Evolutionary conservation across 2,113 vertebrate species (phyloP).

Genomic region (Alaudala cheleensis): DNA sequence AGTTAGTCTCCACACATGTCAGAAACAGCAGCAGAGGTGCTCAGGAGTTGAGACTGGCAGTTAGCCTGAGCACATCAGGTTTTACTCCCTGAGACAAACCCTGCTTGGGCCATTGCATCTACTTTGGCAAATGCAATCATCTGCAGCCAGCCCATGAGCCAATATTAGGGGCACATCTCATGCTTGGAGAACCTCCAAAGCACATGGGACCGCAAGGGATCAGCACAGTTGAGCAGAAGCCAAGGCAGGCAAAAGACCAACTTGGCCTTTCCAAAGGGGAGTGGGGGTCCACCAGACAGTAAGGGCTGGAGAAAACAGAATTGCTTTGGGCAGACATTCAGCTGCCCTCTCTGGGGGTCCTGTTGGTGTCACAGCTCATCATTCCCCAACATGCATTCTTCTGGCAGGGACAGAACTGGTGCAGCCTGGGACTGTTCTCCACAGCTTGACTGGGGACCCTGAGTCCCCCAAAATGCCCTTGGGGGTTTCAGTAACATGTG

Average conservation of each 20-base stretch:
- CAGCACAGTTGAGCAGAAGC: not conserved
- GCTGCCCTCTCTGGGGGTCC: not conserved
- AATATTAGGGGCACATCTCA: not conserved
- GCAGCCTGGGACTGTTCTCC: not conserved
- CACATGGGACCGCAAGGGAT: not conserved
- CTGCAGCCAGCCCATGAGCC: not conserved
- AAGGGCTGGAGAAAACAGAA: not conserved
- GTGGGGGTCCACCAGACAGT: not conserved
- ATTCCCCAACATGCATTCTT: not conserved
- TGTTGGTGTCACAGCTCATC: not conserved
- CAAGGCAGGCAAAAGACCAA: not conserved
- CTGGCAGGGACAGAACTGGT: not conserved
- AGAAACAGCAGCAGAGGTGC: not conserved
- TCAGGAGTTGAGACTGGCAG: not conserved
- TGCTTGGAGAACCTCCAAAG: conserved; percentile 25
- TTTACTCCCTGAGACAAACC: not conserved
- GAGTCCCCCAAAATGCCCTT: rapidly evolving
- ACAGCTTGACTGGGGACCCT: not conserved
- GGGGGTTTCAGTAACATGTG: not conserved
- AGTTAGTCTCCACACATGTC: not conserved
- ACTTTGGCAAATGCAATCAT: not conserved
- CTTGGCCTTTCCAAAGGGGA: not conserved
- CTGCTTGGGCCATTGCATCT: not conserved
- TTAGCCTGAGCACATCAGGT: not conserved
- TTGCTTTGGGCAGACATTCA: not conserved